Evolutionary conservation across 2,113 vertebrate genomes (phyloP).

Genomic region (Neogale vison): DNA sequence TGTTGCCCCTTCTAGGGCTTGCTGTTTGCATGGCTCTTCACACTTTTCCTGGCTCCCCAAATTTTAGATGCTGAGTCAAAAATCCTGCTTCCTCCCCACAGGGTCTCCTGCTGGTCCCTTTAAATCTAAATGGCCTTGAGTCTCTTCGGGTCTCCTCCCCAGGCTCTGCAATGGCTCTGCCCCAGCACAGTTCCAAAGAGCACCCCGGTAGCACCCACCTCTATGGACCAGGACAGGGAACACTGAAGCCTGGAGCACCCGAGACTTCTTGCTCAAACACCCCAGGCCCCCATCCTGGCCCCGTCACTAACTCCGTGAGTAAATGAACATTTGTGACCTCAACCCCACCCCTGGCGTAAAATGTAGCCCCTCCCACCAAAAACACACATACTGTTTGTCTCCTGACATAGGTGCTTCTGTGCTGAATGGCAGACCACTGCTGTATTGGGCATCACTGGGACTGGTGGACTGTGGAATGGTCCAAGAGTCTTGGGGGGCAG

Average conservation of each 20-base stretch:
- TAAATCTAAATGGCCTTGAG: neutral
- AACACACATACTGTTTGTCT: neutral
- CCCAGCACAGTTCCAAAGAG: neutral
- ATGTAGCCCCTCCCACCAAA: neutral
- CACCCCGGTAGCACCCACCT: rapidly evolving
- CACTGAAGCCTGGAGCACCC: rapidly evolving
- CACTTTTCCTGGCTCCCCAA: neutral
- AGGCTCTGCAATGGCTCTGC: neutral
- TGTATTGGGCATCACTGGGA: neutral
- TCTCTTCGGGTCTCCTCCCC: neutral
- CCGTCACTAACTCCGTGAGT: neutral
- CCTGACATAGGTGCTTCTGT: neutral
- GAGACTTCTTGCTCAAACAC: neutral
- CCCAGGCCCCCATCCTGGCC: neutral
- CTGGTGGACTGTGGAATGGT: rapidly evolving
- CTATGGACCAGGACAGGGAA: neutral
- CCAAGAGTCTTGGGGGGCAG: neutral
- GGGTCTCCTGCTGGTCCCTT: neutral
- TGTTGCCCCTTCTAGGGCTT: neutral
- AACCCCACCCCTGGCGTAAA: neutral
- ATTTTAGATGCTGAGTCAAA: neutral
- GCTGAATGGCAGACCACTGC: neutral
- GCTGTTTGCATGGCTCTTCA: neutral
- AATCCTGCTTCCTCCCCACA: neutral
- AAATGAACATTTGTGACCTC: neutral